Conservation (phyloP, 2,797 vertebrate genomes). For the Zenarchopterus dispar region DNA sequence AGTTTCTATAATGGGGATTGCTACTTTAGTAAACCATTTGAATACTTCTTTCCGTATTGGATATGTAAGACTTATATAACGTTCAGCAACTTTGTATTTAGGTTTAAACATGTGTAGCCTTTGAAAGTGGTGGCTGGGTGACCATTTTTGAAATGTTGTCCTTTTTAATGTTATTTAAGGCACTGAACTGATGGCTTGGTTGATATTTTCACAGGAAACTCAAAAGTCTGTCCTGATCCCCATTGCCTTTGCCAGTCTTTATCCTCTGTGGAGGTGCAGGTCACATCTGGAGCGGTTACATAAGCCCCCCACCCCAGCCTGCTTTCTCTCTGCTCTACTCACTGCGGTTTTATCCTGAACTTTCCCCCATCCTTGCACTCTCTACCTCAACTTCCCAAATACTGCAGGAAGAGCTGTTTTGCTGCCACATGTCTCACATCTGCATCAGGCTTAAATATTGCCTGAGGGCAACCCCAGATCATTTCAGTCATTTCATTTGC, state of each 20-base stretch:
- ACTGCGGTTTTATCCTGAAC: conserved; percentile 46
- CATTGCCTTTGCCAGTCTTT: conserved; percentile 56
- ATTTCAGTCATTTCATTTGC: conserved; percentile 23
- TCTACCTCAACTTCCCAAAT: conserved; percentile 22
- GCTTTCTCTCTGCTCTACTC: conserved; percentile 45
- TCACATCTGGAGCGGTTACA: conserved; percentile 71
- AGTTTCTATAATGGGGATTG: no score
- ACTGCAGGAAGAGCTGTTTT: conserved; percentile 34
- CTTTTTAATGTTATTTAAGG: no score
- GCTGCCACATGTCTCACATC: conserved; percentile 12
- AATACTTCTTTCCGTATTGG: no score
- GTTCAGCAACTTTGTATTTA: no score
- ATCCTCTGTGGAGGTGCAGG: conserved; percentile 59
- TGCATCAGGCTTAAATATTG: conserved; percentile 12
- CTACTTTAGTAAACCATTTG: no score
- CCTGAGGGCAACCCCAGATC: conserved; percentile 1
- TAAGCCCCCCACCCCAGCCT: conserved; percentile 60
- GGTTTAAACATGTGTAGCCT: no score
- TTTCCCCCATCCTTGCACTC: conserved; percentile 24
- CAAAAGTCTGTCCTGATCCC: conserved; percentile 60
- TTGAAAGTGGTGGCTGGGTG: no score
- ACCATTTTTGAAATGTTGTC: no score
- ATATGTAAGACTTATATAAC: no score
- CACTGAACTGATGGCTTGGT: no score
- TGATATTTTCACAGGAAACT: conserved; percentile 46